These are phyloP conservation scores for Onchidella celtica DNA, from an alignment of 2,888 invertebrate genomes.

Conservation along the genomic window DNA sequence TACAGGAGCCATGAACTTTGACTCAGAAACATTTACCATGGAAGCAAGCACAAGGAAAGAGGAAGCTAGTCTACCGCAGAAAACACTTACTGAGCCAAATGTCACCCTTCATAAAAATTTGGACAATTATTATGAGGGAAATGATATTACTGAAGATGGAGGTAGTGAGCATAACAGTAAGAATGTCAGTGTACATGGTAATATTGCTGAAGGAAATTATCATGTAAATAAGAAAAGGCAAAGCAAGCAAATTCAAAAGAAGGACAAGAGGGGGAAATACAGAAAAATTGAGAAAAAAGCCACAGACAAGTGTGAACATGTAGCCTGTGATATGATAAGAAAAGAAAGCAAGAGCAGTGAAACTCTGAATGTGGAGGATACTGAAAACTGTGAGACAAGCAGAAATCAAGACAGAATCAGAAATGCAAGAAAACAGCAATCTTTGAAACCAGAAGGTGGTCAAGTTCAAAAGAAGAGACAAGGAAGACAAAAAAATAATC, in stretches of 20 bases:
- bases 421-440: background rate
- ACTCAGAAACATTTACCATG: slow-evolving; percentile 60
- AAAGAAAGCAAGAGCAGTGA: no score
- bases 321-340: no score
- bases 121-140: background rate
- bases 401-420: no score
- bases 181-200: no score
- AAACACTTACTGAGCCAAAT: no score
- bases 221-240: background rate
- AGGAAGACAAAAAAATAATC: background rate
- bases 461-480: background rate
- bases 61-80: background rate
- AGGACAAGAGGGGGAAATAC: no score
- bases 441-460: no score
- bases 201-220: slow-evolving; percentile 19
- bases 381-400: no score
- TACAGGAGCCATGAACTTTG: slow-evolving; percentile 49
- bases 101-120: no score
- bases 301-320: no score
- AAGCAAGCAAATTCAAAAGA: background rate
- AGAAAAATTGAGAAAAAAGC: no score
- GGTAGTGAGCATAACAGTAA: no score
- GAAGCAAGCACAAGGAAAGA: slow-evolving; percentile 58
- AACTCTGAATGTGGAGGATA: background rate
- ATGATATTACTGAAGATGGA: background rate